Evolutionary conservation across 2,888 invertebrate genomes (phyloP), one percentile per base, ranked within the genome.

Genomic region (Phymatocera aterrima): DNA sequence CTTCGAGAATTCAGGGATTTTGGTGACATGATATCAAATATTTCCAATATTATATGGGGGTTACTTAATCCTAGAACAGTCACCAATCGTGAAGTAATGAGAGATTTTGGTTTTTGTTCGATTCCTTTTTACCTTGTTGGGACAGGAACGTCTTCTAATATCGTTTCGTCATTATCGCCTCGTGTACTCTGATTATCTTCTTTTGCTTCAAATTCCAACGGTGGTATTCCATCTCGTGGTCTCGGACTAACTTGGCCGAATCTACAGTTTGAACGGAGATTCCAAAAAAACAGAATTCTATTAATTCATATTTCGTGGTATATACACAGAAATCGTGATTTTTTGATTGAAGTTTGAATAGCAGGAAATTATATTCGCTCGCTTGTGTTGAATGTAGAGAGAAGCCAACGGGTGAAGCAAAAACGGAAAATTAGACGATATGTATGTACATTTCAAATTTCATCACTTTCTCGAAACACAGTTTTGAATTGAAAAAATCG

Each of bases 211-310:
- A 82, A 88, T 80, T 86, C 79, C 40, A 89, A 81, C 28, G 87
- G 70, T 74, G 89, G 89, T 78, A 88, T 83, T 77, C 86, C 85
- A 43, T 88, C 86, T 5, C 82, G 85, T 15, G 86, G 83, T 77
- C 86, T 88, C 48, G 89, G 86, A 57, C 87, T 88, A 8, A 87
- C 84, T 78, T 89, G 88, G 3, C 89, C 88, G 72, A 89, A 89
- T 68, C 89, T 89, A n/a, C n/a, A n/a, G 31, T 37, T 31, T 15
- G 18, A 40, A 40, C n/a, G n/a, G 28, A 68, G 68, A 37, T 40
- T 21, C 12, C 40, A 43, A 24, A 43, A 61, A 24, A 0, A 24
- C 24, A 1, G 54, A 6, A 18, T 5, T 34, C 8, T 34, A 15
- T n/a, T n/a, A n/a, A n/a, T n/a, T n/a, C n/a, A n/a, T n/a, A n/a